phyloP scores from a whole-genome alignment of 2,797 vertebrate species.

The Threskiornis aethiopicus region DNA sequence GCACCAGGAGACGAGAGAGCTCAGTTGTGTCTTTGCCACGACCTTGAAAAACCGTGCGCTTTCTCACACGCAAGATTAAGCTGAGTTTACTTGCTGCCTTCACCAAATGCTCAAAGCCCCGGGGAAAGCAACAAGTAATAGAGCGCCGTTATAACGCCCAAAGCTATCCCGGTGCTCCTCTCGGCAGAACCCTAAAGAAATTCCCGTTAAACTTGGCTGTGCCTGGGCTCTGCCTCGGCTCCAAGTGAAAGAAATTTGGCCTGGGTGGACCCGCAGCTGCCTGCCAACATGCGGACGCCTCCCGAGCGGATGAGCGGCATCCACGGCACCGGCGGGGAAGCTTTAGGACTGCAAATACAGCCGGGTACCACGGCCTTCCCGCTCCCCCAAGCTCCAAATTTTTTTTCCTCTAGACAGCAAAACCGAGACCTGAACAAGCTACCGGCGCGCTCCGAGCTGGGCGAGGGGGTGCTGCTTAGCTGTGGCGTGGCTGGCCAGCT shows the following conservation, averaged over 20 bases:
- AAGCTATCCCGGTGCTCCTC: not conserved
- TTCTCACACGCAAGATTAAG: no score
- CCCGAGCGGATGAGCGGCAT: fast-evolving
- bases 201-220: not conserved
- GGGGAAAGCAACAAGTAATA: not conserved
- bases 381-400: not conserved
- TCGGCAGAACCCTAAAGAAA: not conserved
- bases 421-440: not conserved
- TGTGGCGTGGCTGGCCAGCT: not conserved
- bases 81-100: not conserved
- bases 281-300: not conserved
- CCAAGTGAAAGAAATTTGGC: no score
- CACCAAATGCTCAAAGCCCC: not conserved
- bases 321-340: not conserved
- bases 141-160: fast-evolving
- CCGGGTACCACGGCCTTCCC: not conserved
- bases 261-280: no score
- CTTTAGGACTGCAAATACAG: not conserved
- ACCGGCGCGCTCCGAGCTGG: fast-evolving
- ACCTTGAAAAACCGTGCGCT: fast-evolving
- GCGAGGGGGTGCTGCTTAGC: not conserved
- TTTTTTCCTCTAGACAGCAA: not conserved
- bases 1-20: no score
- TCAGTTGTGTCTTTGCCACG: fast-evolving
- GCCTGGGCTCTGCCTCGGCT: not conserved